A percentile compares a stretch with the other conserved stretches of the same genome.
Evolutionary conservation across 2,113 vertebrate genomes (phyloP).

Genomic region (Puffinus mauretanicus): DNA sequence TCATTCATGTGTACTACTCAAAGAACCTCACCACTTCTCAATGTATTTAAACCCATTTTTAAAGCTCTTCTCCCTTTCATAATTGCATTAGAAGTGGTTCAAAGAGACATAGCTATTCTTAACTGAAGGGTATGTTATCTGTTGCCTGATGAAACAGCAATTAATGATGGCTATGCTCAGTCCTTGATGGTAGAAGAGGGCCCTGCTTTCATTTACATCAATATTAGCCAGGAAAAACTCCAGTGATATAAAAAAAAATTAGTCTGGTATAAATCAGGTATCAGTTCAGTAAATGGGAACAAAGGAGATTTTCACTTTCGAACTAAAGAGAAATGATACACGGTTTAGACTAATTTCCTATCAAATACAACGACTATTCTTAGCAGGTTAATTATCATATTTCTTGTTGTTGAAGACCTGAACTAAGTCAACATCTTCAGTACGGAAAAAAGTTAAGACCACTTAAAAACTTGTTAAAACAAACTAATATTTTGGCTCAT

Average conservation of each 20-base stretch:
- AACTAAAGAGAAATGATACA: neutral
- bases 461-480: neutral
- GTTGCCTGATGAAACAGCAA: neutral
- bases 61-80: conserved; percentile 1
- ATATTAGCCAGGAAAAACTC: neutral
- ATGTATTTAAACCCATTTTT: neutral
- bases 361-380: neutral
- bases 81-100: conserved; percentile 14
- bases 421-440: neutral
- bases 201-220: neutral
- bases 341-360: neutral
- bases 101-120: conserved; percentile 1
- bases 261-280: neutral
- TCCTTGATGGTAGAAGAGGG: neutral
- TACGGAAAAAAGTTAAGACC: neutral
- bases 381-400: neutral
- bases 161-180: neutral
- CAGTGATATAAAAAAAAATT: neutral
- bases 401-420: neutral
- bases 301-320: neutral
- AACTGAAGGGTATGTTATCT: conserved; percentile 2
- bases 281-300: neutral
- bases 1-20: neutral
- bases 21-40: neutral
- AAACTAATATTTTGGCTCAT: neutral